Evolutionary conservation across 92 coral and sea anemone genomes (phyloP), one percentile per base, ranked within the genome.

Genomic region (Epizoanthus illoricatus): DNA sequence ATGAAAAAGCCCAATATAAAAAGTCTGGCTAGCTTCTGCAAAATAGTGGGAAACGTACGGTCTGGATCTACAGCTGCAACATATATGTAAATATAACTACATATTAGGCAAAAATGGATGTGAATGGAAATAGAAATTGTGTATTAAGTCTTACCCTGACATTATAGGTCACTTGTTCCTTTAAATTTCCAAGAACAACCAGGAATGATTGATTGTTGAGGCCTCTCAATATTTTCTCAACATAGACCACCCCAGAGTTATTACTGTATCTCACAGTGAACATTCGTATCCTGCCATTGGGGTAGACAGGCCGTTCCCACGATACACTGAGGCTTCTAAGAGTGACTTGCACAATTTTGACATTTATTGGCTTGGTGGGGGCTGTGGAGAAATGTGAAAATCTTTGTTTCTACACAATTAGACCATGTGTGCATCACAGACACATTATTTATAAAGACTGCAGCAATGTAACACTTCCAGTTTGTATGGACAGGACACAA

Each of bases 211-310:
- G 57, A 56, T 76, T 76, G 43, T 62, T 76, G 40, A 78, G 82
- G 21, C 56, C 66, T 23, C 60, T 62, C 10, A 40, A 19, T 23
- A 78, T 40, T 17, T 16, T 43, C 41, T 62, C n/a, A 18, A 20
- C 23, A 78, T 41, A 78, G 3, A 23, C 71, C 8, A 23, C 71
- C 3, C 49, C 47, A 2, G 82, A 78, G 12, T 45, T 63, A 59
- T 78, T 78, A 59, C 71, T 43, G 21, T 78, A 78, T 21, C 49
- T 42, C 0, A 78, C 59, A 42, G 71, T 62, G 21, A 62, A 78
- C 71, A 9, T 63, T 43, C 82, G 55, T 20, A 78, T 78, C 71
- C 17, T 78, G 13, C 82, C 82, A n/a, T 78, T 78, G 12, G 71
- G 71, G 18, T 19, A 45, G 60, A 12, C 20, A 42, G 82, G 82